Base-by-base conservation (phyloP, 92 coral and sea anemone genomes). In the Phymanthus crucifer region DNA sequence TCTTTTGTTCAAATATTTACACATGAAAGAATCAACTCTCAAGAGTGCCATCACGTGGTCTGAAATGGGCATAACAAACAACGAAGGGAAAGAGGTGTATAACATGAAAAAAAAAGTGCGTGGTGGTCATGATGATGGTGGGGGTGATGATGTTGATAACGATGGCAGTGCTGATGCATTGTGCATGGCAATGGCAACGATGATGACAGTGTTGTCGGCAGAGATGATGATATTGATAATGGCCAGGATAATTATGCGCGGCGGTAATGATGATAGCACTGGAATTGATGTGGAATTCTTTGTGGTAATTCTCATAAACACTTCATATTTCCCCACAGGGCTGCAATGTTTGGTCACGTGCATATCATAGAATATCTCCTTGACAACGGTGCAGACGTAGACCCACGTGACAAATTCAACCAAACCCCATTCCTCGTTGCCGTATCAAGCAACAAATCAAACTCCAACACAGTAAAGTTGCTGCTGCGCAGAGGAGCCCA, bases 401-500 rank as follows among this genome's bases (percentile, higher is more conserved):
- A 91, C 32, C 80, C 89, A 6, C 78, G 84, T 33, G 93, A 91
- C 86, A 71, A 17, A 14, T 66, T 43, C 1, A 78, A 83, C 72
- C 74, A 85, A 38, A 83, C 93, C 1, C 91, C 95, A 8, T 86
- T 91, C 66, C 87, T 91, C 24, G 81, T 85, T 18, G 95, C 95
- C 23, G 92, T 78, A 36, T 75, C 90, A n/a, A 71, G 82, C 19
- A 90, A 87, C 0, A 78, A 70, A 23, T 56, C 83, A 18, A 69
- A 76, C 48, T 24, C 78, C 34, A 85, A 65, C 11, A 48, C 47
- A 17, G 34, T 80, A 6, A 32, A 70, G 17, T 4, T 34, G 21
- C 86, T 90, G 32, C 79, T 90, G n/a, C 36, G 71, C 6, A 34
- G 45, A 38, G 91, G 93, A 26, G 91, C 88, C 1, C 83, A 85